phyloP scores from a whole-genome alignment of 2,888 invertebrate genomes.

The Trissonchulus latispiculum region DNA sequence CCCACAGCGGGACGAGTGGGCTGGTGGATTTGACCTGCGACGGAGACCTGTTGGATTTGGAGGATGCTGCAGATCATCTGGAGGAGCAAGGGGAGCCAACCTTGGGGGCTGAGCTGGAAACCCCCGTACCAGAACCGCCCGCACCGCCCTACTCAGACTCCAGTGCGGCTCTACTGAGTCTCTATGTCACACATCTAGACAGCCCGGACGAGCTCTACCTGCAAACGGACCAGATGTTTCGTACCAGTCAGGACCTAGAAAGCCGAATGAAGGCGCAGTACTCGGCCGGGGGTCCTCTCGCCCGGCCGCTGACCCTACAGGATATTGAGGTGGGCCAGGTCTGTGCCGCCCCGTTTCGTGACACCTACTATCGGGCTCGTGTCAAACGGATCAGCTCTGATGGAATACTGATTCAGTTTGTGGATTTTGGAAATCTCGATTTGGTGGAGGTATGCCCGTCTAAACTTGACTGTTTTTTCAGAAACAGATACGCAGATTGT shows the following conservation, averaged over 20 bases:
- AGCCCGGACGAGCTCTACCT: not conserved
- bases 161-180: no score
- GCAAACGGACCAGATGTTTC: not conserved
- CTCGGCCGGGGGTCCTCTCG: not conserved
- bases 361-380: not conserved
- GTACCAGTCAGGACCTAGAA: not conserved
- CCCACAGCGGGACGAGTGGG: no score
- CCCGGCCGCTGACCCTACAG: not conserved
- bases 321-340: not conserved
- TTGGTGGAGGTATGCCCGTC: no score
- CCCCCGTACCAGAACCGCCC: no score
- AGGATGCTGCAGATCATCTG: no score
- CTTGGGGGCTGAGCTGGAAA: no score
- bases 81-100: no score
- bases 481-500: no score
- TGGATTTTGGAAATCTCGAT: not conserved
- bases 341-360: not conserved
- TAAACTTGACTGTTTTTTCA: no score
- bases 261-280: not conserved
- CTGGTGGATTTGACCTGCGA: no score
- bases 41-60: no score
- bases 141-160: no score
- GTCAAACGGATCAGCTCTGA: not conserved
- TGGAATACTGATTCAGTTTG: not conserved
- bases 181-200: not conserved